Conservation (phyloP, 2,888 invertebrate genomes). For the Heliconius charithonia region DNA sequence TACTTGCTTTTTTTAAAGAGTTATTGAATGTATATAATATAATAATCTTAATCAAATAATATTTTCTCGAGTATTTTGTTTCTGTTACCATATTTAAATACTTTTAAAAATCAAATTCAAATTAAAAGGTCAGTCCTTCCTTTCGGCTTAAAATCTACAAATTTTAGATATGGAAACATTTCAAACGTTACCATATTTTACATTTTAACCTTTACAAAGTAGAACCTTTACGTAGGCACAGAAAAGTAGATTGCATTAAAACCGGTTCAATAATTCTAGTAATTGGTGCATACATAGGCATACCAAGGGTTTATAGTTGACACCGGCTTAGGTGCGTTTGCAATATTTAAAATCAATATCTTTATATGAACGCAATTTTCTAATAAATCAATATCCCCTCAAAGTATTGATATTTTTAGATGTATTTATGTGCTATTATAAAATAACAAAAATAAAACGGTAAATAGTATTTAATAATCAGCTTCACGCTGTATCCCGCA, state of each 20-base stretch:
- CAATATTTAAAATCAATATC: slow-evolving; percentile 28
- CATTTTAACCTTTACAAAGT: slow-evolving; percentile 46
- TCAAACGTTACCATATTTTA: slow-evolving; percentile 40
- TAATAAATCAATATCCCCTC: not conserved
- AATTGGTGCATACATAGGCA: slow-evolving; percentile 46
- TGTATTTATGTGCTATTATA: not conserved
- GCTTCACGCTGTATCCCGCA: too few species aligned
- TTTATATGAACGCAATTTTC: not conserved
- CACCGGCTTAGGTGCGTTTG: slow-evolving; percentile 17
- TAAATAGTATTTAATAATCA: not conserved
- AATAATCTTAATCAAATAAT: not conserved
- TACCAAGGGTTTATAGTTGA: slow-evolving; percentile 34
- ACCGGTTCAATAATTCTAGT: slow-evolving; percentile 47
- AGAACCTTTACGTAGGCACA: slow-evolving; percentile 46
- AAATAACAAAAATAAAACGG: not conserved
- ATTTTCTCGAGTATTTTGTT: not conserved
- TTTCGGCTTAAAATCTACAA: not conserved
- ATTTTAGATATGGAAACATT: slow-evolving; percentile 26
- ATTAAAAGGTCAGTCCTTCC: not conserved
- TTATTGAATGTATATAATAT: not conserved
- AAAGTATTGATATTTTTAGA: not conserved
- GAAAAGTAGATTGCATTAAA: slow-evolving; percentile 48
- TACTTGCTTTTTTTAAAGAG: not conserved
- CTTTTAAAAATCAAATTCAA: not conserved
- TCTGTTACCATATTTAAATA: not conserved